Evolutionary conservation across 2,797 vertebrate species (phyloP), one percentile per base, ranked within the genome.

Genomic region (Ibycter americanus): DNA sequence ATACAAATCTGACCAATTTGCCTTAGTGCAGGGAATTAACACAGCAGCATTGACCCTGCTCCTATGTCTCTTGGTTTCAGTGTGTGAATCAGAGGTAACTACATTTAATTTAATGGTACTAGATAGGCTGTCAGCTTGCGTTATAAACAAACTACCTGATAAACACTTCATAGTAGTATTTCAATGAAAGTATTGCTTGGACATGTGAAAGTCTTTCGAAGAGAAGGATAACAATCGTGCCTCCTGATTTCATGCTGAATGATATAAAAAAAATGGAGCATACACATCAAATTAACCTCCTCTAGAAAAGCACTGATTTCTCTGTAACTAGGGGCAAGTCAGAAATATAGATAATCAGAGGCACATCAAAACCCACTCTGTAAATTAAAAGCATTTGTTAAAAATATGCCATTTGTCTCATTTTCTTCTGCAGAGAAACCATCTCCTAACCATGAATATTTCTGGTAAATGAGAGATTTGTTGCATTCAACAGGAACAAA

Each of bases 401-500:
- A 91, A 93, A 93, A 76, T 73, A 74, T 0, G 20, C 21, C 25
- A 34, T 95, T 93, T 90, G 15, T 87, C 74, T 86, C n/a, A n/a
- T 67, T 94, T 91, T 91, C 44, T 81, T 87, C 67, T 90, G 81
- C 23, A 40, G 18, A 92, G 68, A 92, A 81, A 72, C 47, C 1
- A 14, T 95, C 51, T 93, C 23, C 79, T 70, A 66, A 47, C 38
- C 55, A 44, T 38, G 58, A 71, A 23, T 63, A 32, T 76, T 91
- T 79, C 80, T 90, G 82, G 52, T 90, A 56, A 92, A 82, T 86
- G 72, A 68, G 52, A 9, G 15, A 49, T 79, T 96, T 95, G 52
- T 77, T 70, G 32, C 65, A 74, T 89, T 96, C 77, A 93, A 32
- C 23, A 68, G 32, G 44, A 93, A 93, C 86, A 90, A 96, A 95